Evolutionary conservation across 2,797 vertebrate species (phyloP), one percentile per base, ranked within the genome.

Genomic region (Thunnus albacares): DNA sequence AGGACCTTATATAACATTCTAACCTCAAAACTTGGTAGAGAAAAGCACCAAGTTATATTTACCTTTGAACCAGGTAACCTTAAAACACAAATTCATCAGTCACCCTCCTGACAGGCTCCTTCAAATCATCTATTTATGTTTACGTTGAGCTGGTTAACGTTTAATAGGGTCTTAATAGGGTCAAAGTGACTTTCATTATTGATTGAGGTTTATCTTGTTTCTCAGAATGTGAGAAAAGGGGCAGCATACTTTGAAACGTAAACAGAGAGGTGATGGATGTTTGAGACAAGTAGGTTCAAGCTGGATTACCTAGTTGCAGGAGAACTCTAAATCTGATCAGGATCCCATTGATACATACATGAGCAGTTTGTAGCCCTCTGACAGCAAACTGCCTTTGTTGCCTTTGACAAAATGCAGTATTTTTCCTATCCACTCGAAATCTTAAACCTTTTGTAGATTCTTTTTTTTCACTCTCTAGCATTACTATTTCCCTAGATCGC

Each of bases 81-180:
- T 3, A 15, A 22, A 22, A 22, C 1, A 38, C 18, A 76, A 67
- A 83, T 52, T 22, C 28, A 75, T 77, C 47, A 28, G 11, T 75
- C 73, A 80, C 51, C 12, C 3, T 26, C 6, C 51, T 69, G 72
- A 77, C 59, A 33, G 38, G 0, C 43, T 41, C 35, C 51, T 47
- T 62, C 3, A 1, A n/a, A 38, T 55, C 3, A 28, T 12, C 53
- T 41, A 0, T 70, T 63, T 63, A 73, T 68, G 67, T 52, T 58
- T 33, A 28, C 41, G 20, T 47, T 55, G 22, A 56, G 52, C 62
- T 67, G 14, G 84, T 86, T 80, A 88, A 87, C 18, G 4, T 81
- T 88, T 79, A 73, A 74, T 22, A 33, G 22, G 51, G 41, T 60
- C 49, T 81, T 84, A 38, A 38, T 38, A 38, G 38, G 81, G 83